Evolutionary conservation across 2,888 invertebrate species (phyloP), one percentile per base, ranked within the genome.

Genomic region (Pheosia gnoma): DNA sequence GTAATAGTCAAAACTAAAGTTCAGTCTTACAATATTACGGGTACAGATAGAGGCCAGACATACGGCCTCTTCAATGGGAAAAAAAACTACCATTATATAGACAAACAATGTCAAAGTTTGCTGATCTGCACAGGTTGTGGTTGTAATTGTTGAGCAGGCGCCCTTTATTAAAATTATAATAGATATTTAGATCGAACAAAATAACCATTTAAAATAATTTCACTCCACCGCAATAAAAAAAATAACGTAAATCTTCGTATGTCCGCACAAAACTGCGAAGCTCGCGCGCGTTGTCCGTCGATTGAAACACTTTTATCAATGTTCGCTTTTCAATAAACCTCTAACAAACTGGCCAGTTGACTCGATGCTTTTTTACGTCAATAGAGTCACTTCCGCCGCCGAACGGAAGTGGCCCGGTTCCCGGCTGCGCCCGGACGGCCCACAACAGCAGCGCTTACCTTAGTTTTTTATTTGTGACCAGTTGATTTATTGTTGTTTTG

Each of bases 391-490:
- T 83, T 91, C 91, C 91, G 89, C 81, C 77, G 75, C 72, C 68
- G 82, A 74, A 81, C 90, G 92, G 92, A 91, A 87, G 85, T 85
- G 87, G 84, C 82, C 87, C 83, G 87, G 81, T 82, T 82, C 78
- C 72, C 71, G 65, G 56, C 68, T 39, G 55, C 79, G 76, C 71
- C 79, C 82, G 81, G 78, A 75, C 86, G 85, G 85, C 82, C 89
- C 85, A 90, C 92, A 90, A 89, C 91, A 89, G 91, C 90, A 89
- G 87, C 91, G 92, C 93, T 92, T 92, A 93, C 93, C 93, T 93
- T 90, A 83, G 87, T 93, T 92, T 90, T 93, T 93, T 93, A 91
- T 92, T 93, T 93, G 90, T 91, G 79, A 79, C 67, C 71, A 77
- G 69, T 85, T 90, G 93, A 93, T 93, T 92, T 93, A 93, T 92